Base-by-base conservation (phyloP, 2,888 invertebrate species). In the Drosophila greeni region DNA sequence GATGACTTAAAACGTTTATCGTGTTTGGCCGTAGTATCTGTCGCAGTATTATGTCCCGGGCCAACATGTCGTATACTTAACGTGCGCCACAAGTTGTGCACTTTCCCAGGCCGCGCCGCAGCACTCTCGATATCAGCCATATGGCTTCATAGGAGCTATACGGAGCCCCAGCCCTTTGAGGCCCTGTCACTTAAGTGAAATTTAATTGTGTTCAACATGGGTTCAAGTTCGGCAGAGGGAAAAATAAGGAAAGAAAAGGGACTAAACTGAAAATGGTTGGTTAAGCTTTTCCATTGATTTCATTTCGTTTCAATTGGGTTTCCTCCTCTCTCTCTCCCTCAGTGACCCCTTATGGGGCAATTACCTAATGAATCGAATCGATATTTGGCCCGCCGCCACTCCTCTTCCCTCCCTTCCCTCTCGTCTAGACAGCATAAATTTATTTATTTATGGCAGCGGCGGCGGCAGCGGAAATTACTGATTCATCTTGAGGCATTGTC, bases 381-480 rank as follows among this genome's bases (percentile, higher is more conserved):
- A 69, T 69, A 69, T 18, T 34, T 33, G 11, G 29, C 18, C n/a
- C 16, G 20, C 3, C 7, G 20, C 20, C 42, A 23, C 9, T 24
- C 42, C 42, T 11, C 18, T 9, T 6, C 33, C 20, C 6, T 23
- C n/a, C 20, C 53, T 68, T 33, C 33, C 33, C 18, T 11, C 23
- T 0, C 31, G 75, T 78, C 76, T 77, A 81, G 76, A 81, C 78
- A 52, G 34, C 56, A 75, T 81, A 60, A 74, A 75, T 72, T 75
- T 40, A 36, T 42, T 56, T 42, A 60, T 53, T 57, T 52, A 45
- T 42, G 16, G 11, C 34, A 6, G 20, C 16, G 36, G 7, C n/a
- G 36, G 49, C 14, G 5, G 36, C 31, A 20, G 16, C 29, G 18
- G 33, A 24, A 47, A 26, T 39, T 65, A 65, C 66, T 56, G 48